A percentile compares a stretch with the other conserved stretches of the same genome.
Conservation (phyloP, 2,113 vertebrate species). For the Dolichallabes microphthalmus region DNA sequence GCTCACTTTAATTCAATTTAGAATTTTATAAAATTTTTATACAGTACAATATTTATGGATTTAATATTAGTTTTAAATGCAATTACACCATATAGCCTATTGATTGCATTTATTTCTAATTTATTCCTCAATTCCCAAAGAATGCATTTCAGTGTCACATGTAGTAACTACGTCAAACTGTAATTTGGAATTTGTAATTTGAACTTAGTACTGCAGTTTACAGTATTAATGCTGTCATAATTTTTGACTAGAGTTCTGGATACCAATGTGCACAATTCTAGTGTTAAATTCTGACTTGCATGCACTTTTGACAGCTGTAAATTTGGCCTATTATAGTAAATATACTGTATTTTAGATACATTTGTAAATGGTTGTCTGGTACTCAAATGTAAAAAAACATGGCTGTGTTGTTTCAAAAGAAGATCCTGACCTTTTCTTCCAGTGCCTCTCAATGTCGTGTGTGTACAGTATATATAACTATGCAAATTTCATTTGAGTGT, state of each 20-base stretch:
- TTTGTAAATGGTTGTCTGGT: background rate
- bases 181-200: background rate
- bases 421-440: conserved; percentile 41
- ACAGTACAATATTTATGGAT: background rate
- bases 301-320: background rate
- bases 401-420: conserved; percentile 19
- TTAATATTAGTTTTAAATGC: background rate
- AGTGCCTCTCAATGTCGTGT: conserved; percentile 27
- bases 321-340: background rate
- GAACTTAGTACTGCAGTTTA: background rate
- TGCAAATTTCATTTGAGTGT: conserved; percentile 13
- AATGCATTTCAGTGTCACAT: background rate
- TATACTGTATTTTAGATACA: background rate
- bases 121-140: background rate
- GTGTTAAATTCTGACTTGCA: background rate
- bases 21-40: background rate
- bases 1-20: background rate
- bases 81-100: background rate
- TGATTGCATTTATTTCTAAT: background rate
- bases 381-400: conserved; percentile 1
- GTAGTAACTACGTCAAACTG: background rate
- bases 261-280: background rate
- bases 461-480: conserved; percentile 2
- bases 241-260: background rate
- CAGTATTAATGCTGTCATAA: background rate